phyloP scores from a whole-genome alignment of 1,140 invertebrate species.

The Pentalonia nigronervosa region DNA sequence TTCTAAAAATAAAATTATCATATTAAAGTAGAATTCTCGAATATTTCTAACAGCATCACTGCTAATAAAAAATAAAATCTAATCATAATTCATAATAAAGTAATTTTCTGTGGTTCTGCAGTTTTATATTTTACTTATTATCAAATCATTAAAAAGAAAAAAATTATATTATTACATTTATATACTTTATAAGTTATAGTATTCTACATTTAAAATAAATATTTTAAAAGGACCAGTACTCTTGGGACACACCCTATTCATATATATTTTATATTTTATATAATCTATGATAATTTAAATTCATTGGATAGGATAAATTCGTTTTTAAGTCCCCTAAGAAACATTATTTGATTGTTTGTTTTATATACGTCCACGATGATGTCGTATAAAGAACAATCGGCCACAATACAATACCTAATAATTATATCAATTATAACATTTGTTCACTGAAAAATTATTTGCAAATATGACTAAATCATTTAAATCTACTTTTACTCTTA shows the following conservation, averaged over 20 bases:
- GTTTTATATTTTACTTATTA: background rate
- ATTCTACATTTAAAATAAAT: background rate
- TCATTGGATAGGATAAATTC: background rate
- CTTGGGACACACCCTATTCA: background rate
- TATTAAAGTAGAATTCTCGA: background rate
- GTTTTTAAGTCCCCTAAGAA: background rate
- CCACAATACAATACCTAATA: background rate
- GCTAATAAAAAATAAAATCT: background rate
- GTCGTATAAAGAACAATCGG: background rate
- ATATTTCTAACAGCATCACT: background rate
- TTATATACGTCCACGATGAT: background rate
- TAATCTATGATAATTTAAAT: conserved; percentile 10
- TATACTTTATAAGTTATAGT: background rate
- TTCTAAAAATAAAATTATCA: background rate
- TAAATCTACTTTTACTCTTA: too few relatives aligned
- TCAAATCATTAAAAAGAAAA: background rate
- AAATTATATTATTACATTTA: conserved; percentile 8
- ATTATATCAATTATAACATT: background rate
- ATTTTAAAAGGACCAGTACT: background rate
- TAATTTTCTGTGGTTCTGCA: background rate
- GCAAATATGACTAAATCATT: background rate
- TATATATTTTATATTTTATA: background rate
- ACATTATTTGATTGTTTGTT: background rate
- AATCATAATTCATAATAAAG: background rate
- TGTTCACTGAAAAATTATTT: background rate